A percentile compares a stretch with the other conserved stretches of the same genome.
Conservation (phyloP, 2,888 invertebrate species). For the Apamea crenata region DNA sequence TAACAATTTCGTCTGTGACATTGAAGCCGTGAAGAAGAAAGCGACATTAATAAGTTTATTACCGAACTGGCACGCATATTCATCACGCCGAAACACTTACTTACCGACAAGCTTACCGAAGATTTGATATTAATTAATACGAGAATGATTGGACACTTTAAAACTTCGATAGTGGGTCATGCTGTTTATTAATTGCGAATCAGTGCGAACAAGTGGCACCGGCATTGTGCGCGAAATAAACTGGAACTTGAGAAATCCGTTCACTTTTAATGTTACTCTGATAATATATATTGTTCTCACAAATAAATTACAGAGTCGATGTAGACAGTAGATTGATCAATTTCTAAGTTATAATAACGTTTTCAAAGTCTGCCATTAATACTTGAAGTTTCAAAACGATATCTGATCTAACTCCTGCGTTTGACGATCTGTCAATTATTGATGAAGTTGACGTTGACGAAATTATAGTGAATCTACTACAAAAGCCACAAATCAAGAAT, state of each 20-base stretch:
- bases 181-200: conserved; percentile 88
- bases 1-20: conserved; percentile 72
- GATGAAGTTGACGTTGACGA: background rate
- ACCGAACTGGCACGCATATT: conserved; percentile 77
- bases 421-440: conserved; percentile 1
- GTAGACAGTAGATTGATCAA: conserved; percentile 59
- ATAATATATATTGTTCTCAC: conserved; percentile 66
- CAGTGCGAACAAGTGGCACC: conserved; percentile 84
- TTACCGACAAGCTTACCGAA: conserved; percentile 74
- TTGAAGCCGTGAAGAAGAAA: conserved; percentile 80
- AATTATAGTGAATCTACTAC: background rate
- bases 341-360: conserved; percentile 40
- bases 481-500: conserved; percentile 12
- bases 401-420: conserved; percentile 11
- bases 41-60: conserved; percentile 80
- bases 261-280: conserved; percentile 83
- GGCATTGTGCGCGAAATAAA: conserved; percentile 85
- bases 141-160: conserved; percentile 84
- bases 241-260: conserved; percentile 85
- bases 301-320: conserved; percentile 51
- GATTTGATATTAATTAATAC: conserved; percentile 85
- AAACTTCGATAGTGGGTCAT: conserved; percentile 84
- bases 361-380: conserved; percentile 38
- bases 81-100: conserved; percentile 74
- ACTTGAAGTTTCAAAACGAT: conserved; percentile 32